Evolutionary conservation across 2,797 vertebrate genomes (phyloP).

Genomic region (Bucorvus abyssinicus): DNA sequence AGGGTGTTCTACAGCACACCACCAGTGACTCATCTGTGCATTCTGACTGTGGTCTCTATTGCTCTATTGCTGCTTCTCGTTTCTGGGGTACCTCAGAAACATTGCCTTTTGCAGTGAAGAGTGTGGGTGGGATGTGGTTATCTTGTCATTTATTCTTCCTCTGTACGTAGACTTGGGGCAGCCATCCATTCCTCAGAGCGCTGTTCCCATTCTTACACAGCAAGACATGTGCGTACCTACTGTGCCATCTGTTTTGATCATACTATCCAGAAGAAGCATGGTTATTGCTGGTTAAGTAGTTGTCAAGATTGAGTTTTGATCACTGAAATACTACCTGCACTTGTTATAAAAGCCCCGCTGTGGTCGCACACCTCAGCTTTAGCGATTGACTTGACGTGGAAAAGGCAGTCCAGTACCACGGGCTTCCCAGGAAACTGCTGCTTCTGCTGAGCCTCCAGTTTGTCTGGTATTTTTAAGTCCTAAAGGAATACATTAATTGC

Average conservation of each 20-base stretch:
- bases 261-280: background rate
- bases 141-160: background rate
- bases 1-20: background rate
- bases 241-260: background rate
- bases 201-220: accelerated
- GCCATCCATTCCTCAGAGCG: background rate
- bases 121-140: background rate
- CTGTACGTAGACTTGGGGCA: background rate
- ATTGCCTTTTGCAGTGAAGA: background rate
- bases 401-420: background rate
- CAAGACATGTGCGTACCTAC: background rate
- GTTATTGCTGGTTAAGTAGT: background rate
- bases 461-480: background rate
- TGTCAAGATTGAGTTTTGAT: background rate
- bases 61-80: background rate
- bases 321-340: background rate
- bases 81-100: background rate
- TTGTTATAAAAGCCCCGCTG: background rate
- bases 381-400: background rate
- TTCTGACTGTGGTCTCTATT: background rate
- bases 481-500: background rate
- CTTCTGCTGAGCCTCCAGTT: background rate
- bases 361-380: background rate
- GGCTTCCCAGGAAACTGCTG: background rate
- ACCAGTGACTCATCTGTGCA: background rate